Base-by-base conservation (phyloP, 2,888 invertebrate genomes). In the Eupithecia insigniata region DNA sequence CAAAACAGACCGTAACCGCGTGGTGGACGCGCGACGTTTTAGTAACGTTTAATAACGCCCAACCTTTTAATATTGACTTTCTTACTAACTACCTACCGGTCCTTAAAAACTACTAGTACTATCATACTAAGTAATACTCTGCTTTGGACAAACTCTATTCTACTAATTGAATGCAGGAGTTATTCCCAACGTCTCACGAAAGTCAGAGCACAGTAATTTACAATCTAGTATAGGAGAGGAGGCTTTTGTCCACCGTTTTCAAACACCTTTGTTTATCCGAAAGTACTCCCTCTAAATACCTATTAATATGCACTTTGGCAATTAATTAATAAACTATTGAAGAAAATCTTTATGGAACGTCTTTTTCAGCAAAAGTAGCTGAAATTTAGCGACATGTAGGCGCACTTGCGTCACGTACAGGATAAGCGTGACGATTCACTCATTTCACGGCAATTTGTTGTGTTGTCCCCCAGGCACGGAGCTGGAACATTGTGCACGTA, bases 381-480 rank as follows among this genome's bases (percentile, higher is more conserved):
- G 22, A 26, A 55, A 55, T 55, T 55, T 22, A 26, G 55, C 55
- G 55, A 26, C 55, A 14, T 26, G 12, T 55, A 55, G 55, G 55
- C 55, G 43, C 61, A 34, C 68, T 46, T 69, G 72, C 43, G 39
- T 61, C 66, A 66, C 69, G 82, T 82, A 79, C 83, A 74, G 81
- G 80, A 80, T 81, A 81, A 82, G 70, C 79, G 81, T 74, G 81
- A 81, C 80, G 81, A 81, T 83, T 80, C 80, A 81, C 80, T 83
- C 81, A 83, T 84, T 84, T 83, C 80, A 81, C 80, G 79, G 78
- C 80, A 81, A 82, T 85, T 84, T 83, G 81, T 82, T 81, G 79
- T 81, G 80, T 78, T 79, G 79, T 81, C 79, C 78, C 76, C 67
- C 69, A 66, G 71, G 76, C 77, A 76, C 78, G 77, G 77, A 79